Evolutionary conservation across 2,797 vertebrate genomes (phyloP).

Genomic region (Xiphorhynchus erythropygius): DNA sequence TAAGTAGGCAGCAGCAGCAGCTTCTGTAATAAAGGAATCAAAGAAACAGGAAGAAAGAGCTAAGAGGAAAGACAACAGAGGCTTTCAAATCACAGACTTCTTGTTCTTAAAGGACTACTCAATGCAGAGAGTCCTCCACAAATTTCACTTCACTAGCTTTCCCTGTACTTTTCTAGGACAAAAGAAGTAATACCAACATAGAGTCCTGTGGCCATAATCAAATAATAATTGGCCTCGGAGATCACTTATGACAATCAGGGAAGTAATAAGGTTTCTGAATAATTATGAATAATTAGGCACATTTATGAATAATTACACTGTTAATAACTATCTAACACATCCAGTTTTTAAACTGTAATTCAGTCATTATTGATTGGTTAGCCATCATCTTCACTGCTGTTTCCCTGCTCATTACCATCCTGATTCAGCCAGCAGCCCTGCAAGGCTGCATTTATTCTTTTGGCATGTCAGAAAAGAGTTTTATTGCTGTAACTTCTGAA

Average conservation of each 20-base stretch:
- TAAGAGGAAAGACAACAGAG: conserved; percentile 14
- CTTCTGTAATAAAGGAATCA: conserved; percentile 62
- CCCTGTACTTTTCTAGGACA: conserved; percentile 50
- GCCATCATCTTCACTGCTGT: conserved; percentile 42
- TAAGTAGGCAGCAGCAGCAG: conserved; percentile 74
- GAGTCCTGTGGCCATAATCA: conserved; percentile 74
- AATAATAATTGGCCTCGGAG: conserved; percentile 78
- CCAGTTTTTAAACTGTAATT: conserved; percentile 78
- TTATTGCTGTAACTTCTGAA: not conserved
- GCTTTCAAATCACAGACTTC: conserved; percentile 46
- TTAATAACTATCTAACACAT: conserved; percentile 80
- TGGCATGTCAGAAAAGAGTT: not conserved
- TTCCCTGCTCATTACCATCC: conserved; percentile 62
- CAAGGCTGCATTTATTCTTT: conserved; percentile 9
- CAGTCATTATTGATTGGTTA: conserved; percentile 72
- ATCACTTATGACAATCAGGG: conserved; percentile 78
- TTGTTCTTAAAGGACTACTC: conserved; percentile 63
- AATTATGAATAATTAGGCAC: conserved; percentile 85
- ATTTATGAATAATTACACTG: conserved; percentile 83
- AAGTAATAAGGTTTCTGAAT: conserved; percentile 82
- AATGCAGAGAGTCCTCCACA: not conserved
- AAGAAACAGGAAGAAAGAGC: conserved; percentile 51
- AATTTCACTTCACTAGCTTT: conserved; percentile 27
- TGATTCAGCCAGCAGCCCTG: conserved; percentile 35
- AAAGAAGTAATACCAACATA: conserved; percentile 51